Conservation (phyloP, 2,888 invertebrate genomes). For the Pristionchus arcanus region DNA sequence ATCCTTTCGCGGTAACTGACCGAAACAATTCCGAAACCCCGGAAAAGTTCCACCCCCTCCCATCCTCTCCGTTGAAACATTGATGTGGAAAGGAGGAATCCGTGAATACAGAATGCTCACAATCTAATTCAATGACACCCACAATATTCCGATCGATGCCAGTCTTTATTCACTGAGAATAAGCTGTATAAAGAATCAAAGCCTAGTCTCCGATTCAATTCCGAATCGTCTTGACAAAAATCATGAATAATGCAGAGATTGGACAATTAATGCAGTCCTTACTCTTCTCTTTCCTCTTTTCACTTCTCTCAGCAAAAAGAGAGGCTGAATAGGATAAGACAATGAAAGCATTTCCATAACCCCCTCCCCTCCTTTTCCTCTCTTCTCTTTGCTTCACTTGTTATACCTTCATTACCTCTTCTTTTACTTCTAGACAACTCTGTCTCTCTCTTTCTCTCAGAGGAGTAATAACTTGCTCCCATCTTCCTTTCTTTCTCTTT, state of each 20-base stretch:
- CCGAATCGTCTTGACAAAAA: background rate
- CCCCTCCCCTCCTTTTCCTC: background rate
- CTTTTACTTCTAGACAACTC: background rate
- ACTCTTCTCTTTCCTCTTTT: background rate
- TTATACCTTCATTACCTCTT: background rate
- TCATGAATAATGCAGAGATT: slow-evolving; percentile 12
- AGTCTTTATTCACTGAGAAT: background rate
- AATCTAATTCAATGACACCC: too few relatives aligned
- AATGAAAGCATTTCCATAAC: background rate
- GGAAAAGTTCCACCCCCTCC: too few relatives aligned
- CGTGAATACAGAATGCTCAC: too few relatives aligned
- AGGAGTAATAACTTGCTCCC: slow-evolving; percentile 27
- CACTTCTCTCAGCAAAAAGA: background rate
- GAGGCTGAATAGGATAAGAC: background rate
- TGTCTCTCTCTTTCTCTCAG: background rate
- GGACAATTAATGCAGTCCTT: slow-evolving; percentile 1
- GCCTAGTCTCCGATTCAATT: background rate
- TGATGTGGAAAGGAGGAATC: too few relatives aligned
- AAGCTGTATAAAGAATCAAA: background rate
- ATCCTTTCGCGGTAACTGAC: background rate
- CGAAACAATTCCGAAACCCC: too few relatives aligned
- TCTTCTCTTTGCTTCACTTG: background rate
- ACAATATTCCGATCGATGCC: too few relatives aligned
- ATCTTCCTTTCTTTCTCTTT: background rate
- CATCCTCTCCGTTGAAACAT: too few relatives aligned